A percentile compares a stretch with the other conserved stretches of the same genome.
Evolutionary conservation across 35 echinoderm and acorn worm genomes (phyloP).

Genomic region (Heliocidaris tuberculata): DNA sequence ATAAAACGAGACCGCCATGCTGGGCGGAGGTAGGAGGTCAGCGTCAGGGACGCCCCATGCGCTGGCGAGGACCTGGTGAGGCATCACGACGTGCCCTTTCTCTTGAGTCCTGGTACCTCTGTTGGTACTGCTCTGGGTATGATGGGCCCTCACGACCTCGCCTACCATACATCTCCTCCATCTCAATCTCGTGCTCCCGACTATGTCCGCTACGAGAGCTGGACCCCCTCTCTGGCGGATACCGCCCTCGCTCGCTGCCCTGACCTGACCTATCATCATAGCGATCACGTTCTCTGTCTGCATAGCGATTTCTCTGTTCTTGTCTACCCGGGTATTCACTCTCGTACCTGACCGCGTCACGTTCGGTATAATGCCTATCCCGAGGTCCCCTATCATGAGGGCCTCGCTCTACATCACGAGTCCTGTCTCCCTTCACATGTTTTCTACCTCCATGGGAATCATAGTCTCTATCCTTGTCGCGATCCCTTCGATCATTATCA

Average conservation of each 20-base stretch:
- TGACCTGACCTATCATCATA: constrained; percentile 49
- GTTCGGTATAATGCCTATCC: constrained; percentile 82
- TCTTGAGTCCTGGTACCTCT: constrained; percentile 57
- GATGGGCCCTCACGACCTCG: constrained; percentile 51
- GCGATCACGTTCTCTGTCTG: constrained; percentile 53
- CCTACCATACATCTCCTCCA: constrained; percentile 91
- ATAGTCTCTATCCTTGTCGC: constrained; percentile 75
- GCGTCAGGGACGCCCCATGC: constrained; percentile 63
- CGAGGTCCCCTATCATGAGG: constrained; percentile 69
- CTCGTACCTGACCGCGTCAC: constrained; percentile 90
- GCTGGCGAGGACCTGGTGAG: constrained; percentile 61
- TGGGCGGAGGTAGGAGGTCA: constrained; percentile 28
- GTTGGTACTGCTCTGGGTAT: constrained; percentile 79
- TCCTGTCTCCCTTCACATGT: constrained; percentile 83
- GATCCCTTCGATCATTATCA: constrained; percentile 62
- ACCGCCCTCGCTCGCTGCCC: constrained; percentile 43
- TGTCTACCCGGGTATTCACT: constrained; percentile 67
- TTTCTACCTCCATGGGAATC: constrained; percentile 76
- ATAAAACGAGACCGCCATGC: constrained; percentile 37
- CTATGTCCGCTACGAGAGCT: constrained; percentile 49
- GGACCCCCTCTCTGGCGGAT: constrained; percentile 46
- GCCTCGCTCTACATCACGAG: constrained; percentile 89
- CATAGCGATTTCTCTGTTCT: constrained; percentile 60
- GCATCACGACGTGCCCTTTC: constrained; percentile 76
- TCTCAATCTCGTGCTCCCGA: constrained; percentile 86